A percentile compares a stretch with the other conserved stretches of the same genome.
Conservation (phyloP, 2,797 vertebrate genomes). For the Lutjanus campechanus region DNA sequence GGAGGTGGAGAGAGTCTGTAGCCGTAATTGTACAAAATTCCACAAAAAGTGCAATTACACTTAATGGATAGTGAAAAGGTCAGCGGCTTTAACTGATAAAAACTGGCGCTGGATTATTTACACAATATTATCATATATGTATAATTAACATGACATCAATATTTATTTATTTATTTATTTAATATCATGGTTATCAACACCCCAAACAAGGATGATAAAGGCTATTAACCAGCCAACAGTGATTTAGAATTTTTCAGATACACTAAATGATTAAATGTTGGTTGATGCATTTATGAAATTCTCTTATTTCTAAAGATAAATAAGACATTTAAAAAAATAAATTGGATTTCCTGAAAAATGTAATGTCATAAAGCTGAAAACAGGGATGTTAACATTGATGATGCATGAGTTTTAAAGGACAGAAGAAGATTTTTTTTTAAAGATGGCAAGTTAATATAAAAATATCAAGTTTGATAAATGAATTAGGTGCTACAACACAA, state of each 20-base stretch:
- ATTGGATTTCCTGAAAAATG: neutral
- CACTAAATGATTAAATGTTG: neutral
- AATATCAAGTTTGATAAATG: neutral
- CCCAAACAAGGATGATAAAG: neutral
- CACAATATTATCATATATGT: too few species aligned
- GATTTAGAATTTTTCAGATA: neutral
- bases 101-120: too few species aligned
- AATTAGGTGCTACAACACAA: neutral
- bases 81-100: too few species aligned
- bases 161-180: too few species aligned
- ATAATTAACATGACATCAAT: too few species aligned
- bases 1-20: too few species aligned
- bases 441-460: neutral
- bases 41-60: too few species aligned
- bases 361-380: neutral
- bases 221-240: neutral
- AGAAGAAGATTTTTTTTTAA: neutral
- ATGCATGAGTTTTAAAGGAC: neutral
- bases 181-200: too few species aligned
- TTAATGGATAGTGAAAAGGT: too few species aligned
- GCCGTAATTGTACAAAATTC: too few species aligned
- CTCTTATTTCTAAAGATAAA: neutral
- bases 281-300: neutral
- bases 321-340: neutral
- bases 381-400: neutral